Evolutionary conservation across 1,140 invertebrate species (phyloP).

Genomic region (Halictus rubicundus): DNA sequence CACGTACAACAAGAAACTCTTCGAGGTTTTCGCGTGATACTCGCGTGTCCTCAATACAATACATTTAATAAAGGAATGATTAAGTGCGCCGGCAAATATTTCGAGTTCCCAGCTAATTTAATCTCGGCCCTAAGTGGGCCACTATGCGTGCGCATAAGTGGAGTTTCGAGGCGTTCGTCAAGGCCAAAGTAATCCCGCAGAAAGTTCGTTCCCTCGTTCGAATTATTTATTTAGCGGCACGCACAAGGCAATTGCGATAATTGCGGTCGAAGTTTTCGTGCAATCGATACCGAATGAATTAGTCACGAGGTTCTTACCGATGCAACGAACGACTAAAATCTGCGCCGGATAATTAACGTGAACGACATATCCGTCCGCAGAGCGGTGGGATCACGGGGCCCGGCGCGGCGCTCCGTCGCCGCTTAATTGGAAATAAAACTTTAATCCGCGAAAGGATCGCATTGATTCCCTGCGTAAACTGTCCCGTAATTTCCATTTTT

Average conservation of each 20-base stretch:
- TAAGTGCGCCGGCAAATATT: no score
- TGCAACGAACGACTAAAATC: background rate
- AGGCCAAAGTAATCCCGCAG: background rate
- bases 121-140: no score
- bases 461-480: constrained; percentile 38
- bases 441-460: constrained; percentile 29
- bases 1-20: no score
- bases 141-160: background rate
- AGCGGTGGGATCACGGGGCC: background rate
- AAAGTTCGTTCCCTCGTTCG: background rate
- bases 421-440: constrained; percentile 46
- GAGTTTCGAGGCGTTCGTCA: background rate
- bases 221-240: constrained; percentile 22
- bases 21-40: no score
- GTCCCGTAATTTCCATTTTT: constrained; percentile 38
- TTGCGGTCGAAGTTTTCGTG: background rate
- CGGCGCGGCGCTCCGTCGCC: background rate
- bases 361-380: background rate
- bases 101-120: no score
- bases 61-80: no score
- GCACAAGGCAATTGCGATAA: background rate
- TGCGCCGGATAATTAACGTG: background rate
- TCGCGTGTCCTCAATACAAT: no score
- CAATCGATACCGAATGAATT: background rate
- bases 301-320: background rate